phyloP scores from a whole-genome alignment of 30 jellyfish, hydroid and myxozoan species.

The Aurelia aurita complex sp. Pacific region DNA sequence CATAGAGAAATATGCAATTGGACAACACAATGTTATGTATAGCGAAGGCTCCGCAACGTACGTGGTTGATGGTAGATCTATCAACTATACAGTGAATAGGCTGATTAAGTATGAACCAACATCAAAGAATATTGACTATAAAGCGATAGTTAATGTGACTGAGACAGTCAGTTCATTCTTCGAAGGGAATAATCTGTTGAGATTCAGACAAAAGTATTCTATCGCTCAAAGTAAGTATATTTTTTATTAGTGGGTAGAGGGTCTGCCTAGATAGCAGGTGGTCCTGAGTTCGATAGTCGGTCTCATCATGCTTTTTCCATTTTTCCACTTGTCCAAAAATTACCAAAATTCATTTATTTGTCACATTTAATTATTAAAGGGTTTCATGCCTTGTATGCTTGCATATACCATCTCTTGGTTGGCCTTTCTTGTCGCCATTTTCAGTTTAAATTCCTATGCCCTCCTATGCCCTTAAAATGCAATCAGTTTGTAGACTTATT shows the following conservation, averaged over 20 bases:
- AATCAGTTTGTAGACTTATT: no score
- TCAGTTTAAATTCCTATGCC: no score
- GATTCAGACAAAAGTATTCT: slow-evolving; percentile 31
- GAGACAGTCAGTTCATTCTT: slow-evolving; percentile 26
- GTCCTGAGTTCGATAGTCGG: no score
- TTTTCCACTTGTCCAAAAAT: no score
- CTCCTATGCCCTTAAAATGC: no score
- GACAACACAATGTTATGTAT: slow-evolving; percentile 24
- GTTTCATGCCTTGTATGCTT: no score
- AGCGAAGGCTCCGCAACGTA: slow-evolving; percentile 53
- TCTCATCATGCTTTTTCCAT: no score
- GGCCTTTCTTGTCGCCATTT: no score
- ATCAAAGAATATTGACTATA: slow-evolving; percentile 3
- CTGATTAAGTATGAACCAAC: slow-evolving; percentile 20
- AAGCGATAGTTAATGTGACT: slow-evolving; percentile 17
- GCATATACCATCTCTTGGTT: no score
- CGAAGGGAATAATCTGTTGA: slow-evolving; percentile 5
- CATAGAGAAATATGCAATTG: slow-evolving; percentile 30
- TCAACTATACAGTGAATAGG: slow-evolving; percentile 44
- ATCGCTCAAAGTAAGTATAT: slow-evolving; percentile 1
- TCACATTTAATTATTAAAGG: no score
- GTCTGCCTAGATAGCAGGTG: no score
- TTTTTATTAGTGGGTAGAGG: background rate
- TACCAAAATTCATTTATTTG: no score
- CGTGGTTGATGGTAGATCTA: slow-evolving; percentile 25